These are phyloP conservation scores for Crambe crambe DNA, from an alignment of 37 sponge, comb jelly and placozoan species.

Conservation along the genomic window DNA sequence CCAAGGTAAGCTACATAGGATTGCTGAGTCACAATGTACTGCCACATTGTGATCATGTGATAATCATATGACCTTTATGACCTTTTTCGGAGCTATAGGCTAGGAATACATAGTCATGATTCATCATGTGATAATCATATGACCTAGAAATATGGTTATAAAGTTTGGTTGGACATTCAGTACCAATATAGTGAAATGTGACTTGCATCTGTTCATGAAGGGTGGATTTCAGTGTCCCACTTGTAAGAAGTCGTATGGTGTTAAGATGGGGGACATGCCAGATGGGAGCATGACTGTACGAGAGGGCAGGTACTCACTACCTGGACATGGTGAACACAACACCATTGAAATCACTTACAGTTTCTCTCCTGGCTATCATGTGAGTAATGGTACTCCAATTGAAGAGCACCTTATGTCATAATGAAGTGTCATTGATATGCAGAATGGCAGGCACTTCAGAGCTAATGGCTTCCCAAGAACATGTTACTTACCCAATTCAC, in stretches of 20 bases:
- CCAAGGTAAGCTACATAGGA: slow-evolving; percentile 8
- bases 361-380: slow-evolving; percentile 73
- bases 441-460: slow-evolving; percentile 74
- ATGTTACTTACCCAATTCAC: slow-evolving; percentile 89
- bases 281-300: slow-evolving; percentile 65
- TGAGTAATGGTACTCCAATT: too few relatives aligned
- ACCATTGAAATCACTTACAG: slow-evolving; percentile 84
- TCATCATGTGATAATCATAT: too few relatives aligned
- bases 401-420: too few relatives aligned
- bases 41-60: not conserved
- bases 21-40: too few relatives aligned
- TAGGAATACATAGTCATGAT: too few relatives aligned
- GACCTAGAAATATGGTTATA: not conserved
- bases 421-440: not conserved
- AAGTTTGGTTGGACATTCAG: too few relatives aligned
- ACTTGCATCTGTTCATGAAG: too few relatives aligned
- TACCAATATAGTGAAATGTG: too few relatives aligned
- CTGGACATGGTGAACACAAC: slow-evolving; percentile 75
- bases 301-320: slow-evolving; percentile 34
- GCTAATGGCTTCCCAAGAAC: slow-evolving; percentile 88
- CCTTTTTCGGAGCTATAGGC: not conserved
- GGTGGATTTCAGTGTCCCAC: slow-evolving; percentile 84
- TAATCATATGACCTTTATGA: not conserved
- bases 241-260: slow-evolving; percentile 88
- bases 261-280: slow-evolving; percentile 95